Evolutionary conservation across 2,113 vertebrate species (phyloP), one percentile per base, ranked within the genome.

Genomic region (Pachyramphus minor): DNA sequence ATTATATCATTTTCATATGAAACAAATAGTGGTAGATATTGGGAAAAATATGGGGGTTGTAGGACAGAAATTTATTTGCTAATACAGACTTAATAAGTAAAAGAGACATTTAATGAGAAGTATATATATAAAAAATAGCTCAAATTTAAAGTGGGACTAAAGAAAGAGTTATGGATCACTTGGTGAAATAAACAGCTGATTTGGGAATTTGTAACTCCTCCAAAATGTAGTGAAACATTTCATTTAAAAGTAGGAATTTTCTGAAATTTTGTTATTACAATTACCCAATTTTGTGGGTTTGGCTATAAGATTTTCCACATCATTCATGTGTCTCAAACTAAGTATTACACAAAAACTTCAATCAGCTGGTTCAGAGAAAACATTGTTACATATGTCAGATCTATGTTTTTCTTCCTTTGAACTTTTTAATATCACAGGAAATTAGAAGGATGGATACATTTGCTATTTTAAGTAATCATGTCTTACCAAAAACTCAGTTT

Each of bases 341-440:
- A 50, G 5, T 50, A 69, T 50, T 84, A 20, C 9, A 45, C 19
- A 18, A 81, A 64, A 87, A 63, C 2, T 45, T 68, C 14, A 49
- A 1, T 12, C 27, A 59, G 4, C 3, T 52, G 2, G 0, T 72
- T 35, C 1, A 74, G 11, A 55, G 8, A 74, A 85, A 74, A n/a
- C 2, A 14, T 21, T 37, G 2, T 21, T 56, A 5, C 4, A 8
- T 39, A 13, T 39, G 9, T 44, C 30, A 62, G 47, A 39, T 35
- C 7, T 56, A 39, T 11, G 5, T 52, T 42, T 63, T 41, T 30
- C 7, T 28, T 50, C 6, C 19, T 59, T 63, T 58, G 7, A 73
- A 49, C 1, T 50, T 69, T 55, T n/a, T 59, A 56, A n/a, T 56
- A 41, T 44, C 2, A 22, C 15, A 39, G 42, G 23, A 58, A 72